A percentile compares a stretch with the other conserved stretches of the same genome.
Conservation (phyloP, 2,888 invertebrate species). For the Coecobrya sp. region DNA sequence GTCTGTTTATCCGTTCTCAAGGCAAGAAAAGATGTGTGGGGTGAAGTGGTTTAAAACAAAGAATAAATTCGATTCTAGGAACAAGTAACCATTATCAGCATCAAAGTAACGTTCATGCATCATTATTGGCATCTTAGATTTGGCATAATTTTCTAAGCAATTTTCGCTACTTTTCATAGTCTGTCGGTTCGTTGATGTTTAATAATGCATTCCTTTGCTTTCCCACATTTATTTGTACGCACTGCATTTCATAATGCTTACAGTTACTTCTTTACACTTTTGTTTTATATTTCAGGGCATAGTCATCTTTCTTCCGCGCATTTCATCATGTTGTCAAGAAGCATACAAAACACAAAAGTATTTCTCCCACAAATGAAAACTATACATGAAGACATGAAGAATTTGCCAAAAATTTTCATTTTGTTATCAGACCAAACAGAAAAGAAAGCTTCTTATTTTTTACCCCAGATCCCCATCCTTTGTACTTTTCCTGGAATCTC, state of each 20-base stretch:
- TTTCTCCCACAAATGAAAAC: not conserved
- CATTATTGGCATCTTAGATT: no score
- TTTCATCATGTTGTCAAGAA: slow-evolving; percentile 14
- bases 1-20: no score
- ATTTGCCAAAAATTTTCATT: not conserved
- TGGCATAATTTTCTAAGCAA: no score
- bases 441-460: not conserved
- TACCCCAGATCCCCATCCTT: not conserved
- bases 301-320: slow-evolving; percentile 2
- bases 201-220: not conserved
- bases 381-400: not conserved
- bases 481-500: not conserved
- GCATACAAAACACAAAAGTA: not conserved
- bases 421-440: not conserved
- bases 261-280: not conserved
- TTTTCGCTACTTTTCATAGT: no score
- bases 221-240: not conserved
- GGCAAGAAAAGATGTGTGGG: no score
- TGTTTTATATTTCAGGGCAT: not conserved
- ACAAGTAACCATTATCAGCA: no score
- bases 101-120: no score
- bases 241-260: no score
- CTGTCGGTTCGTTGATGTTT: no score
- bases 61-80: no score
- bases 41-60: no score